These are phyloP conservation scores for Sylvietta virens DNA, from an alignment of 2,113 vertebrate species.

Conservation along the genomic window DNA sequence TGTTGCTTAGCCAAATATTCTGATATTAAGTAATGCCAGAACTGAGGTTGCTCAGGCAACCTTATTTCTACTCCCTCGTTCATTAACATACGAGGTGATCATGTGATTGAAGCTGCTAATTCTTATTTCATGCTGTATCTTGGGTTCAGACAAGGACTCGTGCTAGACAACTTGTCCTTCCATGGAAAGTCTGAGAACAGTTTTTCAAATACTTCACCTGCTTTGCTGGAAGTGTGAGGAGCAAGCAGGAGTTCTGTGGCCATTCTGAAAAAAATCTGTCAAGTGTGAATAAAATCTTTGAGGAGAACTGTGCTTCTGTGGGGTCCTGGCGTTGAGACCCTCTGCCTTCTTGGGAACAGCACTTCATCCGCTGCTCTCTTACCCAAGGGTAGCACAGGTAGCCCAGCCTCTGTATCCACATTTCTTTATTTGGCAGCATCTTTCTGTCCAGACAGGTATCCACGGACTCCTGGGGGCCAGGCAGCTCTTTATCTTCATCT, in stretches of 20 bases:
- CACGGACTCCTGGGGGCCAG: fast-evolving
- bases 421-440: background rate
- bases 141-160: background rate
- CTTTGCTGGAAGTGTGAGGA: background rate
- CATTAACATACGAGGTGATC: background rate
- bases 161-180: background rate
- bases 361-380: background rate
- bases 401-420: background rate
- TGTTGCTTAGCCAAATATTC: background rate
- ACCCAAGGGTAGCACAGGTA: background rate
- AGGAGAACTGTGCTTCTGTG: background rate
- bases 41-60: conserved; percentile 47
- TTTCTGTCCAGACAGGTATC: background rate
- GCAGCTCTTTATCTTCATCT: background rate
- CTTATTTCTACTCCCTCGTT: background rate
- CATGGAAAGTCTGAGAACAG: background rate
- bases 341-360: background rate
- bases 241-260: background rate
- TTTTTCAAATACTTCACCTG: background rate
- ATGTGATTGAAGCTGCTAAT: background rate
- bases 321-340: background rate
- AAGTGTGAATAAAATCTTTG: background rate
- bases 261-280: background rate
- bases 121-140: background rate
- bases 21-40: background rate